A percentile compares a stretch with the other conserved stretches of the same genome.
These are phyloP conservation scores for Acanthurus leucopareius DNA, from an alignment of 2,797 vertebrate genomes.

Conservation along the genomic window DNA sequence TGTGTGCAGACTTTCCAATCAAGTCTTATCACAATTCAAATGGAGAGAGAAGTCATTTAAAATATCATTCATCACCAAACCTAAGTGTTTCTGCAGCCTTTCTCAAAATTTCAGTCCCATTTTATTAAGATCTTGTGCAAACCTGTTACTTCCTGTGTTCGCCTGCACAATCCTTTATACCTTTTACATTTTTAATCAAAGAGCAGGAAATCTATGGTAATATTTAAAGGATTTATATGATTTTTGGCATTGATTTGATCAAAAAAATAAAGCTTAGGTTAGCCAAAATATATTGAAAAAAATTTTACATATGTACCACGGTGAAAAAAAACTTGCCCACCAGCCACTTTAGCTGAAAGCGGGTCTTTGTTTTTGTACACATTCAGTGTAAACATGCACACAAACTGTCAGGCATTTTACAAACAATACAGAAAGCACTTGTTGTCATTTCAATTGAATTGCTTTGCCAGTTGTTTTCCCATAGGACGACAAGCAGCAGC, in stretches of 20 bases:
- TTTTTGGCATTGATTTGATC: not conserved
- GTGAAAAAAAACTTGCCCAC: not conserved
- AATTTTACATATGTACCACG: not conserved
- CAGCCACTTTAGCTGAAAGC: rapidly evolving
- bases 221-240: not conserved
- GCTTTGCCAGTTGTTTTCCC: slow-evolving; percentile 24
- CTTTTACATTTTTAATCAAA: not conserved
- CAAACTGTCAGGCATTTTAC: not conserved
- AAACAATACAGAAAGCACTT: slow-evolving; percentile 43
- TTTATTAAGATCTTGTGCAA: no score
- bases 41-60: no score
- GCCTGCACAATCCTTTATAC: no score
- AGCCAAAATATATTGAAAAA: not conserved
- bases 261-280: not conserved
- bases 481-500: slow-evolving; percentile 17
- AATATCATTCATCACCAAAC: no score
- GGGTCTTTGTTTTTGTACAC: not conserved
- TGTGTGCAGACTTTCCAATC: no score
- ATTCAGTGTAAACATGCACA: not conserved
- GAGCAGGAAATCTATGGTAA: not conserved
- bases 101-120: no score
- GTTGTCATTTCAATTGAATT: slow-evolving; percentile 45
- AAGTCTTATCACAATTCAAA: no score
- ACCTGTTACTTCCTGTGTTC: no score
- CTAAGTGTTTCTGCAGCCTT: no score